Percentiles rank a stretch among this genome's conserved stretches.
Evolutionary conservation across 2,888 invertebrate genomes (phyloP).

Genomic region (Rhamnusium bicolor): DNA sequence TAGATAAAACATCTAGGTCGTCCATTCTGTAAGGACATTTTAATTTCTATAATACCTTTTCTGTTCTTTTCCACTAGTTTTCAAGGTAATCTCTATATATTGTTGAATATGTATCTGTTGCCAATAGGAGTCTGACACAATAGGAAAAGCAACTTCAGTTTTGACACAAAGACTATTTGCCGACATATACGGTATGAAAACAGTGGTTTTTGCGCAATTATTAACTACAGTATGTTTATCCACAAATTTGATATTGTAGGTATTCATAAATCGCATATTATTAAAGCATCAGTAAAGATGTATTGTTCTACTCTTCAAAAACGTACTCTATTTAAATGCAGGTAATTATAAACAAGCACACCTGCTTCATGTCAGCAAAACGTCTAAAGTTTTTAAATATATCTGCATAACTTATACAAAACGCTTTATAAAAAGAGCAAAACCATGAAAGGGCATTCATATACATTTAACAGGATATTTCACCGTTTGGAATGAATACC

Average conservation of each 20-base stretch:
- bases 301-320: neutral
- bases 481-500: neutral
- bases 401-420: conserved; percentile 36
- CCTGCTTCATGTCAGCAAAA: conserved; percentile 4
- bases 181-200: no score
- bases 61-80: no score
- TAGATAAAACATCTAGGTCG: no score
- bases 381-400: conserved; percentile 38
- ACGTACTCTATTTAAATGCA: neutral
- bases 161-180: no score
- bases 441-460: conserved; percentile 42
- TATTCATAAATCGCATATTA: neutral
- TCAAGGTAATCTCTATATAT: no score
- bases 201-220: no score
- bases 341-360: neutral
- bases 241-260: neutral
- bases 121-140: no score
- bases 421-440: conserved; percentile 38
- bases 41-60: no score
- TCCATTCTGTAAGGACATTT: no score
- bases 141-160: no score
- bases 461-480: conserved; percentile 41
- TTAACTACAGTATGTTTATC: neutral
- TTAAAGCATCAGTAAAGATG: neutral
- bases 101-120: no score